Base-by-base conservation (phyloP, 2,888 invertebrate genomes). In the Tuberolachnus salignus region DNA sequence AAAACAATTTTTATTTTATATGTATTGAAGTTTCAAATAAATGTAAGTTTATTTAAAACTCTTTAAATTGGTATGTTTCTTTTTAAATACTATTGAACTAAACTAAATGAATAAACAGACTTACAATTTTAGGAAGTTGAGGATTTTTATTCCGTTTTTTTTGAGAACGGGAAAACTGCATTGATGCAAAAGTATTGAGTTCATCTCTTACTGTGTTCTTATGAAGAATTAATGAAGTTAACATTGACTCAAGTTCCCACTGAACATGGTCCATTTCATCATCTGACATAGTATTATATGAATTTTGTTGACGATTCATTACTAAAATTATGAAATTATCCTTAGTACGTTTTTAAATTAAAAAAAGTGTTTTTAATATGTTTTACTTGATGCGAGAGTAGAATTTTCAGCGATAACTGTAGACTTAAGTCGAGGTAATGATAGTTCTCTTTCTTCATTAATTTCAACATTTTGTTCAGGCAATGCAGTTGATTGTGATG, bases 231-330 rank as follows among this genome's bases (percentile, higher is more conserved):
- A 93, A 92, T 71, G 92, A 92, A 0, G 94, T 93, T 34, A 97
- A 88, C 70, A 97, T 87, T 26, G 92, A 91, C 86, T 97, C 97
- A 71, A 97, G 86, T 85, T 97, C 97, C 71, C 92, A 86, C 85
- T 97, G 97, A 13, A 97, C 87, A 1, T 90, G 89, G 85, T 97
- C 95, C 67, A 97, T 87, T 84, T 97, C 96, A 83, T 97, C 96
- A 88, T 95, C 92, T 21, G 91, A 92, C 81, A 96, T 90, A 59
- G 59, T 16, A 34, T 61, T 51, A 8, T 49, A 21, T 4, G 90
- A 90, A 84, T 94, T 94, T 80, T 92, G 92, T 2, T 89, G 69
- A 21, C n/a, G 46, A 16, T 14, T 42, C 8, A 78, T n/a, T 42
- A 78, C 78, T 78, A 69, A 44, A 73, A 53, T 23, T 10, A 53